phyloP scores from a whole-genome alignment of 2,888 invertebrate genomes.

The Parnassius orleans region DNA sequence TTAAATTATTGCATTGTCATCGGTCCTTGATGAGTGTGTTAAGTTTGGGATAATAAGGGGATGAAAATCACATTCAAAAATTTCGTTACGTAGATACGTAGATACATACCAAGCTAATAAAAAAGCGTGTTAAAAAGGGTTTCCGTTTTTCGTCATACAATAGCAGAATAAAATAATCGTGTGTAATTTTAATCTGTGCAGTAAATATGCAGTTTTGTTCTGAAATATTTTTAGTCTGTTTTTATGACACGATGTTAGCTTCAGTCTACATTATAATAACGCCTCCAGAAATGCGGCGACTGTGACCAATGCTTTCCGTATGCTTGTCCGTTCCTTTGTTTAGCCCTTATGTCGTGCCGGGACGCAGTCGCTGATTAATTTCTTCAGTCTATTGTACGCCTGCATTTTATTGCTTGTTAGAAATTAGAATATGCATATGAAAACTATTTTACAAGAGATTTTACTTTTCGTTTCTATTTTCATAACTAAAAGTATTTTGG shows the following conservation, averaged over 20 bases:
- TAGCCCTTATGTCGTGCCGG: conserved; percentile 29
- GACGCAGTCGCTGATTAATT: conserved; percentile 16
- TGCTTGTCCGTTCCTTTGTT: conserved; percentile 50
- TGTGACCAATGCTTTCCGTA: conserved; percentile 71
- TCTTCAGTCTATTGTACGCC: conserved; percentile 18
- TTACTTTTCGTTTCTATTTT: conserved; percentile 40
- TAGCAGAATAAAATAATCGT: too few relatives aligned
- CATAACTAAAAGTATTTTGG: background rate
- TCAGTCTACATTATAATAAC: background rate
- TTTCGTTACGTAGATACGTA: too few relatives aligned
- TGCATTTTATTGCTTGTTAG: conserved; percentile 6
- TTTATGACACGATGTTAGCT: background rate
- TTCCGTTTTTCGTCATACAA: too few relatives aligned
- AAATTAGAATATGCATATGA: conserved; percentile 4
- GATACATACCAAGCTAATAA: too few relatives aligned
- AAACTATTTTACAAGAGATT: conserved; percentile 8
- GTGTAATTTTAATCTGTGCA: background rate
- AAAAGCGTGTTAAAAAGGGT: too few relatives aligned
- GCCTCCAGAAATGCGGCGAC: conserved; percentile 37
- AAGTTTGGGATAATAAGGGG: too few relatives aligned
- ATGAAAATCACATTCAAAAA: too few relatives aligned
- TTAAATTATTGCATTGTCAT: too few relatives aligned
- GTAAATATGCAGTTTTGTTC: background rate
- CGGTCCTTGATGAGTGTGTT: too few relatives aligned
- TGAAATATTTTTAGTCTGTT: background rate